phyloP scores from a whole-genome alignment of 2,888 invertebrate species.

The Pilophorus perplexus region DNA sequence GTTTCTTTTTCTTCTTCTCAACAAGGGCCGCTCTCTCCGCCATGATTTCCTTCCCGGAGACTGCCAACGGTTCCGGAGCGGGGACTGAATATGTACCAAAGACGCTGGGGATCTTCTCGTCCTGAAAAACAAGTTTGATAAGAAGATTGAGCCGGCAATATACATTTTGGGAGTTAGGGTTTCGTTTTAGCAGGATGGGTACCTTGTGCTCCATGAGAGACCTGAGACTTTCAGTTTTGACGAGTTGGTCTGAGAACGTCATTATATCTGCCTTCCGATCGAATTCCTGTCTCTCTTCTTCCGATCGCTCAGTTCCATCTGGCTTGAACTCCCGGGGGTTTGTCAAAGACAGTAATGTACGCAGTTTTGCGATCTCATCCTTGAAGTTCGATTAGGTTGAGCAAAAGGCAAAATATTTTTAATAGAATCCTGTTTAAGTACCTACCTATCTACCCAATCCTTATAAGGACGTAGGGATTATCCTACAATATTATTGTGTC shows the following conservation, averaged over 20 bases:
- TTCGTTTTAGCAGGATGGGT: neutral
- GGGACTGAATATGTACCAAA: conserved; percentile 6
- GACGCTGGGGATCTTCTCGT: conserved; percentile 2
- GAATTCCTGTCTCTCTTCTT: conserved; percentile 1
- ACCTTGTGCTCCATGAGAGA: conserved; percentile 16
- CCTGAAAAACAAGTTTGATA: conserved; percentile 2
- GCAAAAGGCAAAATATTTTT: too few relatives aligned
- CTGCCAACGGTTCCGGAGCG: conserved; percentile 13
- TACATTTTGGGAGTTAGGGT: too few relatives aligned
- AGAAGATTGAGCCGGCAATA: too few relatives aligned
- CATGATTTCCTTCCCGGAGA: conserved; percentile 4
- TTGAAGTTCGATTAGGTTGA: too few relatives aligned
- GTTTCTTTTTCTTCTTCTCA: neutral
- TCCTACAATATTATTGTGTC: too few relatives aligned
- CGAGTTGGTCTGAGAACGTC: neutral
- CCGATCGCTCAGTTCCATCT: conserved; percentile 15
- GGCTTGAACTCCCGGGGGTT: conserved; percentile 20
- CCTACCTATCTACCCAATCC: too few relatives aligned
- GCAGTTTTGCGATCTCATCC: conserved; percentile 33
- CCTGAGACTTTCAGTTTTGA: conserved; percentile 2
- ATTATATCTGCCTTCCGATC: neutral
- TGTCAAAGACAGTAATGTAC: neutral
- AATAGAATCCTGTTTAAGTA: too few relatives aligned
- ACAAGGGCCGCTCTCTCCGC: neutral
- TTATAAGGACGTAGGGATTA: too few relatives aligned